Evolutionary conservation across 2,888 invertebrate genomes (phyloP).

Genomic region (Cataglyphis altisquamis): DNA sequence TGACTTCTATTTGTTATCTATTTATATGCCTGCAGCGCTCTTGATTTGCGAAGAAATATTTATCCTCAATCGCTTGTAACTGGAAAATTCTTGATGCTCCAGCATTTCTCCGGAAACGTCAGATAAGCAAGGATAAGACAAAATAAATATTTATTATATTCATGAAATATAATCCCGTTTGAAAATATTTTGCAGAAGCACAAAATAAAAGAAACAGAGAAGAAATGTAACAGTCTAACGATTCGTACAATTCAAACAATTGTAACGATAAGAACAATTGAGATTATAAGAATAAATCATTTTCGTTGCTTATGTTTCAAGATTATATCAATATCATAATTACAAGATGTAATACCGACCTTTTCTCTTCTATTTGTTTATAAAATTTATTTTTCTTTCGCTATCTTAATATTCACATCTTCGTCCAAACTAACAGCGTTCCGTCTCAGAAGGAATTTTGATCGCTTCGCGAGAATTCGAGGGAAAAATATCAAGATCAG

Average conservation of each 20-base stretch:
- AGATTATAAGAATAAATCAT: background rate
- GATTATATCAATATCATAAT: constrained; percentile 9
- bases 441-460: background rate
- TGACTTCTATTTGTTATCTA: constrained; percentile 7
- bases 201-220: background rate
- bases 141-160: constrained; percentile 36
- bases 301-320: background rate
- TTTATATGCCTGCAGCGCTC: background rate
- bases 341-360: background rate
- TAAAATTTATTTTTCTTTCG: background rate
- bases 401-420: constrained; percentile 5
- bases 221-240: background rate
- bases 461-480: background rate
- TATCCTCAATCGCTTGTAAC: constrained; percentile 15
- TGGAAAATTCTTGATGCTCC: background rate
- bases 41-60: constrained; percentile 10
- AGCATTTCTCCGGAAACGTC: background rate
- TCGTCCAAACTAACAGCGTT: background rate
- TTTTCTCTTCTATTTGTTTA: background rate
- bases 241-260: background rate
- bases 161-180: background rate
- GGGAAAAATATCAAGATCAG: background rate
- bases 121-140: background rate
- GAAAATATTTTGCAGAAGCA: background rate
- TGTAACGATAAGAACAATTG: background rate